A percentile compares a stretch with the other conserved stretches of the same genome.
These are phyloP conservation scores for Perca schrenkii DNA, from an alignment of 2,113 vertebrate species.

Conservation along the genomic window DNA sequence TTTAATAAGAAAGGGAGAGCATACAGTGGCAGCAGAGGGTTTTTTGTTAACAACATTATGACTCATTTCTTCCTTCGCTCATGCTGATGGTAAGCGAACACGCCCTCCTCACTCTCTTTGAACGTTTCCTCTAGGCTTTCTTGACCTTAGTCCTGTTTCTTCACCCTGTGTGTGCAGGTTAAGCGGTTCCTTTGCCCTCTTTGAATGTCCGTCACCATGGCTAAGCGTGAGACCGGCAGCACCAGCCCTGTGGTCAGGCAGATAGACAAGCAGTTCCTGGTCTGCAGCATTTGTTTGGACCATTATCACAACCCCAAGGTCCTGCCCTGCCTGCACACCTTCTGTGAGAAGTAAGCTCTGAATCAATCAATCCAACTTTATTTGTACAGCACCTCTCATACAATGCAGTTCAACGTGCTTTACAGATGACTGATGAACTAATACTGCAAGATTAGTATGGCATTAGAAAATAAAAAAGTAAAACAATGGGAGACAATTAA, in stretches of 20 bases:
- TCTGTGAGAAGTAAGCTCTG: slow-evolving; percentile 92
- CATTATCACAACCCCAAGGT: slow-evolving; percentile 92
- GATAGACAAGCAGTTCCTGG: slow-evolving; percentile 97
- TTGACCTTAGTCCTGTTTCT: slow-evolving; percentile 46
- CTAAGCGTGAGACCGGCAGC: slow-evolving; percentile 88
- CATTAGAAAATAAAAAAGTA: background rate
- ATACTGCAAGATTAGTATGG: background rate
- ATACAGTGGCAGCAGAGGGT: background rate
- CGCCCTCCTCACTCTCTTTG: slow-evolving; percentile 28
- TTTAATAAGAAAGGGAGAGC: slow-evolving; percentile 21
- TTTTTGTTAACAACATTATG: slow-evolving; percentile 41
- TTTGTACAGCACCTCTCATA: background rate
- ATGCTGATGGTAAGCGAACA: slow-evolving; percentile 3
- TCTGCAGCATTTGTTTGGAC: slow-evolving; percentile 97
- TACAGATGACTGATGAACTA: background rate
- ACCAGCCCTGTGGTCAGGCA: slow-evolving; percentile 94
- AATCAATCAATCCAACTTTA: background rate
- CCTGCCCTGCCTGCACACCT: slow-evolving; percentile 94
- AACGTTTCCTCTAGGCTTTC: slow-evolving; percentile 33
- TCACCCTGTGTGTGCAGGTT: slow-evolving; percentile 62
- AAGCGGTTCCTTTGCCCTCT: slow-evolving; percentile 42
- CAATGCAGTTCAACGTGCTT: background rate
- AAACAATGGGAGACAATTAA: background rate
- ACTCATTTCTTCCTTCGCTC: slow-evolving; percentile 68
- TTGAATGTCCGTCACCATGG: slow-evolving; percentile 87